A percentile compares a stretch with the other conserved stretches of the same genome.
Conservation (phyloP, 64 coral and sea anemone species). For the Montipora foliosa region DNA sequence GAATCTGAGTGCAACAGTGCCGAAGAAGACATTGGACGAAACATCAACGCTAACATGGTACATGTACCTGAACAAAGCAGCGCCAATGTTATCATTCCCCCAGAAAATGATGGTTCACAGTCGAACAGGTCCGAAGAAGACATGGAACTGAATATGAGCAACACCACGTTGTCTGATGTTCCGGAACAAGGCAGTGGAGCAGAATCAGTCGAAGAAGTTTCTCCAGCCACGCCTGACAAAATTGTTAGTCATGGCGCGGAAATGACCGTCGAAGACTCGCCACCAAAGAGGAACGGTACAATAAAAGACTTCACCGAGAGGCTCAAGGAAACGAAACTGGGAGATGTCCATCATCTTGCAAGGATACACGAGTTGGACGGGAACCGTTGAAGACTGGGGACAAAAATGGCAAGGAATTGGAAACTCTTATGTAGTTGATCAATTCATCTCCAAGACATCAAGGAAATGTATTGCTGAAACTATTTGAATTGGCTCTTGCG, state of each 20-base stretch:
- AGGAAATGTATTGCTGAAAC: neutral
- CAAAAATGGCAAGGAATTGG: neutral
- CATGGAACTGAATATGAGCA: too few relatives aligned
- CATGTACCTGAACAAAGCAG: too few relatives aligned
- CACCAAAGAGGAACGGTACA: neutral
- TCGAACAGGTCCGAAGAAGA: too few relatives aligned
- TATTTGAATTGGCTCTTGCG: too few relatives aligned
- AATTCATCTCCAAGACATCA: neutral
- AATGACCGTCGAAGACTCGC: neutral
- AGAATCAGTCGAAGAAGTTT: too few relatives aligned
- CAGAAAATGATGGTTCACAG: too few relatives aligned
- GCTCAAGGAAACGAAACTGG: neutral
- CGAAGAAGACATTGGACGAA: too few relatives aligned
- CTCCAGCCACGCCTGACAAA: neutral
- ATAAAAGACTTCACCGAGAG: neutral
- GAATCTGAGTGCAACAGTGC: too few relatives aligned
- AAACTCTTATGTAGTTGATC: neutral
- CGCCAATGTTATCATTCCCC: too few relatives aligned
- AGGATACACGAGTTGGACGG: neutral
- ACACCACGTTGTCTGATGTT: too few relatives aligned
- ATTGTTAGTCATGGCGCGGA: neutral
- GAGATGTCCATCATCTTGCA: neutral
- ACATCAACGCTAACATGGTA: too few relatives aligned
- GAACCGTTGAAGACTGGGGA: neutral
- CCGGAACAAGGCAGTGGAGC: too few relatives aligned